Evolutionary conservation across 1,140 invertebrate genomes (phyloP).

Genomic region (Acromyrmex heyeri): DNA sequence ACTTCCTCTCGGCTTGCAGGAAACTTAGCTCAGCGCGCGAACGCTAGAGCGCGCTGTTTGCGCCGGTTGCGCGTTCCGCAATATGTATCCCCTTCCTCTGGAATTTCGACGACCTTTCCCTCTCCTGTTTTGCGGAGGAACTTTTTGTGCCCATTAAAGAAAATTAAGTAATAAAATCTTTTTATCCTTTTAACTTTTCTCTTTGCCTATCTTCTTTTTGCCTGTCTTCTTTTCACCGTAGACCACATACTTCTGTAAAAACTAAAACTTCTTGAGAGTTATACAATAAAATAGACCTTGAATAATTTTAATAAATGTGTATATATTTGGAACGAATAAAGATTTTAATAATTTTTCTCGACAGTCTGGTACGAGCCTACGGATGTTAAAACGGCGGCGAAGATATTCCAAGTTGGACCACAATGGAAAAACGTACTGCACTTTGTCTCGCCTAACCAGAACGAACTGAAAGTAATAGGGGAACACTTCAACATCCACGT

Average conservation of each 20-base stretch:
- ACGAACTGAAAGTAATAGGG: constrained; percentile 86
- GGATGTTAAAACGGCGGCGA: constrained; percentile 87
- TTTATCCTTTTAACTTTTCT: not conserved
- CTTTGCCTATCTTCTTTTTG: not conserved
- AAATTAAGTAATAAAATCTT: not conserved
- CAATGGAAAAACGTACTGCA: constrained; percentile 84
- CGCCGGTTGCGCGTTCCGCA: not conserved
- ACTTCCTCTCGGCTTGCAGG: not conserved
- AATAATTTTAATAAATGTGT: not conserved
- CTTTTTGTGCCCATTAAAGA: not conserved
- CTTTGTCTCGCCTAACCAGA: constrained; percentile 88
- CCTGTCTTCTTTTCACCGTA: not conserved
- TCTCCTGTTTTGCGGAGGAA: not conserved
- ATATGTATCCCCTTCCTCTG: not conserved
- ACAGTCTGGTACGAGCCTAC: constrained; percentile 91
- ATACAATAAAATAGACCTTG: not conserved
- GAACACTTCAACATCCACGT: constrained; percentile 77
- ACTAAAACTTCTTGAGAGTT: too few relatives aligned
- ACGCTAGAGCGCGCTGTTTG: not conserved
- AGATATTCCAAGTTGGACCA: constrained; percentile 85
- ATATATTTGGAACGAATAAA: not conserved
- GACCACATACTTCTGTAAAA: not conserved
- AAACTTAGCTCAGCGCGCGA: not conserved
- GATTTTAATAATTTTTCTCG: constrained; percentile 53
- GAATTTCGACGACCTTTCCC: not conserved